A percentile compares a stretch with the other conserved stretches of the same genome.
Evolutionary conservation across 2,113 vertebrate genomes (phyloP).

Genomic region (Ibidorhyncha struthersii): DNA sequence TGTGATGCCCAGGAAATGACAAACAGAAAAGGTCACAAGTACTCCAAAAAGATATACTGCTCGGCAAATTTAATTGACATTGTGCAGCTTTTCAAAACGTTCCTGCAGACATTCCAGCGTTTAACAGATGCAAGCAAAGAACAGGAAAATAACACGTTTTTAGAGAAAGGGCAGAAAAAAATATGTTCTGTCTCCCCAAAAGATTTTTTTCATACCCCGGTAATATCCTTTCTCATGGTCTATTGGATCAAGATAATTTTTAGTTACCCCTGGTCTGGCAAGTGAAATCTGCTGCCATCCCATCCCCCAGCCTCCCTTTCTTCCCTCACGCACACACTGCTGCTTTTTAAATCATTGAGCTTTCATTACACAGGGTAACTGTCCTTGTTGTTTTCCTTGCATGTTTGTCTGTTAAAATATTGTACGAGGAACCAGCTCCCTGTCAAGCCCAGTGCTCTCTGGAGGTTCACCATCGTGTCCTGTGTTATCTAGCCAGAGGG

Average conservation of each 20-base stretch:
- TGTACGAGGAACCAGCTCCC: neutral
- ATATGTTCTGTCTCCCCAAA: neutral
- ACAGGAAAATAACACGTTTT: slow-evolving; percentile 56
- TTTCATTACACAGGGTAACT: neutral
- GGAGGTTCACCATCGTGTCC: neutral
- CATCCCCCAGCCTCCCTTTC: neutral
- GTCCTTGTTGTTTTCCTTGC: neutral
- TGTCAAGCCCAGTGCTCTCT: neutral
- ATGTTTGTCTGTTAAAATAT: neutral
- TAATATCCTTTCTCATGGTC: slow-evolving; percentile 40
- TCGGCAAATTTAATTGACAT: slow-evolving; percentile 79
- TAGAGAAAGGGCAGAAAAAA: slow-evolving; percentile 31
- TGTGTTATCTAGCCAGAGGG: neutral
- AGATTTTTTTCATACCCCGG: slow-evolving; percentile 40
- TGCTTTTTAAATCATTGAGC: slow-evolving; percentile 52
- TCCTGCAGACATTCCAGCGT: slow-evolving; percentile 71
- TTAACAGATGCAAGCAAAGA: slow-evolving; percentile 71
- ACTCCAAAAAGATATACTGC: slow-evolving; percentile 80
- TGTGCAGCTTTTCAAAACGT: slow-evolving; percentile 74
- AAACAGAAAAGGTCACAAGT: slow-evolving; percentile 85
- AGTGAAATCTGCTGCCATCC: neutral
- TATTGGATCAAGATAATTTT: slow-evolving; percentile 21
- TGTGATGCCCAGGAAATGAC: slow-evolving; percentile 85
- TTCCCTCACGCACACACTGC: neutral
- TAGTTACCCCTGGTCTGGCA: slow-evolving; percentile 22